Evolutionary conservation across 1,140 invertebrate genomes (phyloP).

Genomic region (Contarinia nasturtii): DNA sequence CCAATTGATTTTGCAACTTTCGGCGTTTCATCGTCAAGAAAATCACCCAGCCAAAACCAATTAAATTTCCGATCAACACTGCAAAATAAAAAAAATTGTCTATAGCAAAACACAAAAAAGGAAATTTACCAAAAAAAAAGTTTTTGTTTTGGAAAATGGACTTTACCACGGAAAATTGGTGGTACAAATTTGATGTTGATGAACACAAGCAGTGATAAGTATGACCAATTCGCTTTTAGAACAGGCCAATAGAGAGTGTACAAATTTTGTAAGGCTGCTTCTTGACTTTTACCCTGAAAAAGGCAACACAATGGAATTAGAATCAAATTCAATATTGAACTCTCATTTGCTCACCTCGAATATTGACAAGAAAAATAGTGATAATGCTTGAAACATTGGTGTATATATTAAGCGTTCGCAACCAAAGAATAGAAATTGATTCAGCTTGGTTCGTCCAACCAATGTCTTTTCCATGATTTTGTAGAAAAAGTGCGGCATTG

Average conservation of each 20-base stretch:
- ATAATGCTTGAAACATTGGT: conserved; percentile 44
- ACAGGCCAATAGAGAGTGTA: conserved; percentile 37
- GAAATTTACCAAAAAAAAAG: background rate
- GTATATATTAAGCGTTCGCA: conserved; percentile 47
- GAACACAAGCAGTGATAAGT: conserved; percentile 45
- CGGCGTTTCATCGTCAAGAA: conserved; percentile 37
- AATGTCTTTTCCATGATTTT: conserved; percentile 30
- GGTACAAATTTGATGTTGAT: conserved; percentile 49
- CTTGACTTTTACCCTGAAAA: conserved; percentile 38
- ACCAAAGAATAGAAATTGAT: conserved; percentile 26
- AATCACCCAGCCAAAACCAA: conserved; percentile 49
- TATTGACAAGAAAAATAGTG: conserved; percentile 42
- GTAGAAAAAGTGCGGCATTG: conserved; percentile 53
- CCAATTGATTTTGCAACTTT: conserved; percentile 2
- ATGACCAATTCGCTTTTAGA: conserved; percentile 46
- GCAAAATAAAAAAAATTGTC: conserved; percentile 32
- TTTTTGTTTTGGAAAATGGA: too few species aligned
- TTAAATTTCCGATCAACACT: conserved; percentile 41
- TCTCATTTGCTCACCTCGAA: conserved; percentile 32
- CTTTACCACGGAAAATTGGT: conserved; percentile 37
- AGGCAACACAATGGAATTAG: background rate
- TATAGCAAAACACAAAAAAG: background rate
- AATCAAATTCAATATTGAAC: background rate
- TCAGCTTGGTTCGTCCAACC: conserved; percentile 13
- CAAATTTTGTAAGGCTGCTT: conserved; percentile 33